Percentiles rank a stretch among this genome's conserved stretches.
Evolutionary conservation across 2,888 invertebrate species (phyloP).

Genomic region (Rambutsinella grinnellia): DNA sequence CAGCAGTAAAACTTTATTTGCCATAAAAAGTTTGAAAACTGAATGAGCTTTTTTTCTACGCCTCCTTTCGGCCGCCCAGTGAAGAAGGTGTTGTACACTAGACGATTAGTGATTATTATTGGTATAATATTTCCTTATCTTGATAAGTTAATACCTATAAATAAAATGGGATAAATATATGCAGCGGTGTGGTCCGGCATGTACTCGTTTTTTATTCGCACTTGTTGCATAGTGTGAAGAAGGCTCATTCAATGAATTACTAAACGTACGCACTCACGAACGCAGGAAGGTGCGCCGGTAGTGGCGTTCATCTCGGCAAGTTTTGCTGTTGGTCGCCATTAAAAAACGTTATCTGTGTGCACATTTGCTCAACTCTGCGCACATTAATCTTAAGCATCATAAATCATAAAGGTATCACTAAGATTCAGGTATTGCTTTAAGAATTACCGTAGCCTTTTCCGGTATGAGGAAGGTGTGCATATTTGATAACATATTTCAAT

Average conservation of each 20-base stretch:
- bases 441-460: background rate
- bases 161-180: background rate
- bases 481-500: background rate
- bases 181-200: background rate
- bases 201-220: background rate
- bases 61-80: background rate
- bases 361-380: background rate
- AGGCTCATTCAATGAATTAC: conserved; percentile 25
- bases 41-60: background rate
- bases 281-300: background rate
- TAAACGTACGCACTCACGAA: background rate
- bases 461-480: background rate
- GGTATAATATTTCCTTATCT: background rate
- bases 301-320: background rate
- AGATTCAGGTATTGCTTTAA: background rate
- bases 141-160: background rate
- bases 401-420: background rate
- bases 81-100: background rate
- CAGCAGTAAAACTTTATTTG: background rate
- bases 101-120: background rate
- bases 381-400: background rate
- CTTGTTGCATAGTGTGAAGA: conserved; percentile 2
- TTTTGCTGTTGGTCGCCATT: background rate
- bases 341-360: background rate
- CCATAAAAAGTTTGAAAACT: background rate